A percentile compares a stretch with the other conserved stretches of the same genome.
Evolutionary conservation across 2,888 invertebrate species (phyloP).

Genomic region (Camponotus fellah): DNA sequence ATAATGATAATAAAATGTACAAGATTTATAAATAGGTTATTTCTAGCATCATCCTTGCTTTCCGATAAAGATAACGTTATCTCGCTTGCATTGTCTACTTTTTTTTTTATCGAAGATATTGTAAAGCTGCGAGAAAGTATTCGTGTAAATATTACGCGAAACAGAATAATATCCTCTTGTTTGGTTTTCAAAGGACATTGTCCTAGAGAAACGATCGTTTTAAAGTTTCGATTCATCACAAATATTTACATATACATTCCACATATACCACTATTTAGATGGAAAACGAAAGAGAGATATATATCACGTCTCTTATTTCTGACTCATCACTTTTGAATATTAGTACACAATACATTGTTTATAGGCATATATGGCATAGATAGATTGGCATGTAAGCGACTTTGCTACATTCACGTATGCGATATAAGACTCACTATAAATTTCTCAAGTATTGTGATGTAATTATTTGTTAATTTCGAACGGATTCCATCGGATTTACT

Average conservation of each 20-base stretch:
- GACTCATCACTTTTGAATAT: slow-evolving; percentile 11
- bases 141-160: slow-evolving; percentile 16
- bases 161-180: neutral
- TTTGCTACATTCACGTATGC: slow-evolving; percentile 33
- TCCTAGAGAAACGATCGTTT: neutral
- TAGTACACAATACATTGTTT: slow-evolving; percentile 29
- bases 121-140: neutral
- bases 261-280: slow-evolving; percentile 7
- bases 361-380: neutral
- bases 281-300: slow-evolving; percentile 22
- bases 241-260: slow-evolving; percentile 36
- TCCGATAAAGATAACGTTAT: neutral
- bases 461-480: slow-evolving; percentile 19
- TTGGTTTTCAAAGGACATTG: neutral
- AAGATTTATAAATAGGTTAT: slow-evolving; percentile 6
- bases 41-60: neutral
- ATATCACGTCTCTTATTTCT: slow-evolving; percentile 28
- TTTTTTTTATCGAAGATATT: neutral
- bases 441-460: slow-evolving; percentile 11
- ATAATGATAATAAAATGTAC: slow-evolving; percentile 11
- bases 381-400: slow-evolving; percentile 23
- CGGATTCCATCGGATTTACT: slow-evolving; percentile 20
- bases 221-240: slow-evolving; percentile 19
- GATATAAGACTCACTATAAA: slow-evolving; percentile 8
- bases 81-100: neutral